Conservation (phyloP, 2,797 vertebrate genomes). For the Gymnothorax javanicus region DNA sequence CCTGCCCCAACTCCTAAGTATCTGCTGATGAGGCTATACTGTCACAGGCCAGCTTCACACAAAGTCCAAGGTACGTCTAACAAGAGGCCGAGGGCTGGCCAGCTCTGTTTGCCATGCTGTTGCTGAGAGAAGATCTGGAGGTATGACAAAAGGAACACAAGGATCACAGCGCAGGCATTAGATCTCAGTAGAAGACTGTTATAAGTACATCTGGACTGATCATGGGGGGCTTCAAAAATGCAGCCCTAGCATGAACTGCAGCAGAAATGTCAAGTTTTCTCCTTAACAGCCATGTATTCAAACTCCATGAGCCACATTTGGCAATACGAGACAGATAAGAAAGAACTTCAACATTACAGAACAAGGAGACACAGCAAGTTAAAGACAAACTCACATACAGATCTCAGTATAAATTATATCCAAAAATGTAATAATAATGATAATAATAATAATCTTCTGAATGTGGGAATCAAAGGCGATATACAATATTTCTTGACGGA, state of each 20-base stretch:
- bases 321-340: background rate
- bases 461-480: constrained; percentile 52
- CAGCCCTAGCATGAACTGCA: background rate
- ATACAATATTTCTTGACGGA: constrained; percentile 57
- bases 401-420: constrained; percentile 9
- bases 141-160: background rate
- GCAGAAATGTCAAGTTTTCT: background rate
- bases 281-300: background rate
- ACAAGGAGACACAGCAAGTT: too few species aligned
- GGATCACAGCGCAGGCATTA: background rate
- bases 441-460: constrained; percentile 43
- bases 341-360: background rate
- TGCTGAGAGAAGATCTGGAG: background rate
- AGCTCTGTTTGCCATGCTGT: constrained; percentile 32
- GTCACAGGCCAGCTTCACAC: constrained; percentile 5
- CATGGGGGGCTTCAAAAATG: background rate
- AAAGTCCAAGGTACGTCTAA: constrained; percentile 28
- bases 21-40: background rate
- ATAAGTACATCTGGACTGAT: background rate
- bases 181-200: background rate
- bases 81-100: background rate
- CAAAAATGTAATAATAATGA: constrained; percentile 34
- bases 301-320: background rate
- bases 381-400: background rate
- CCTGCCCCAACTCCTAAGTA: background rate